Conservation (phyloP, 2,888 invertebrate species). For the Melinaea menophilus region DNA sequence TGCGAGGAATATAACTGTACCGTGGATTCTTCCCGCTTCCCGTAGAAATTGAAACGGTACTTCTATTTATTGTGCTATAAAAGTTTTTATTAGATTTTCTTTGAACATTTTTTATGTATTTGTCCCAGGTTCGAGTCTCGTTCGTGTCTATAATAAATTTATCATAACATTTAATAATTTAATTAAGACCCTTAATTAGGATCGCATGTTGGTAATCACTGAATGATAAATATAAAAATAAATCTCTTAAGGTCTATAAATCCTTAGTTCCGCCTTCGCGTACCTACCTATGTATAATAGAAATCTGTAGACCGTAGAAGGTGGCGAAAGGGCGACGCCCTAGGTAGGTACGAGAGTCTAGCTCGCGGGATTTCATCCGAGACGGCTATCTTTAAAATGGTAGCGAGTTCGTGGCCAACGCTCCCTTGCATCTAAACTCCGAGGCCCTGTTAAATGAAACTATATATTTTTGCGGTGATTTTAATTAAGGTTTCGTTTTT, state of each 20-base stretch:
- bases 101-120: too few species aligned
- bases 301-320: constrained; percentile 49
- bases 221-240: too few species aligned
- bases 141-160: too few species aligned
- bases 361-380: constrained; percentile 48
- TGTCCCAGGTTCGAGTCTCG: too few species aligned
- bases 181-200: too few species aligned
- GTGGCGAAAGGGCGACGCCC: constrained; percentile 58
- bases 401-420: constrained; percentile 31
- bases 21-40: too few species aligned
- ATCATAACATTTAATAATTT: too few species aligned
- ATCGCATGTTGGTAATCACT: too few species aligned
- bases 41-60: too few species aligned
- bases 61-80: too few species aligned
- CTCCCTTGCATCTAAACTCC: constrained; percentile 11
- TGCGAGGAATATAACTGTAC: not conserved
- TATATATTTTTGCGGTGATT: not conserved
- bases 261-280: constrained; percentile 24
- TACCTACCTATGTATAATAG: constrained; percentile 36
- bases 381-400: constrained; percentile 39
- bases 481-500: not conserved
- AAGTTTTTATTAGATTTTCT: too few species aligned
- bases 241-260: not conserved
- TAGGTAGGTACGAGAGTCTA: constrained; percentile 45
- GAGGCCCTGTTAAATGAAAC: not conserved